Evolutionary conservation across 1,140 invertebrate species (phyloP).

Genomic region (Cataglyphis hispanica): DNA sequence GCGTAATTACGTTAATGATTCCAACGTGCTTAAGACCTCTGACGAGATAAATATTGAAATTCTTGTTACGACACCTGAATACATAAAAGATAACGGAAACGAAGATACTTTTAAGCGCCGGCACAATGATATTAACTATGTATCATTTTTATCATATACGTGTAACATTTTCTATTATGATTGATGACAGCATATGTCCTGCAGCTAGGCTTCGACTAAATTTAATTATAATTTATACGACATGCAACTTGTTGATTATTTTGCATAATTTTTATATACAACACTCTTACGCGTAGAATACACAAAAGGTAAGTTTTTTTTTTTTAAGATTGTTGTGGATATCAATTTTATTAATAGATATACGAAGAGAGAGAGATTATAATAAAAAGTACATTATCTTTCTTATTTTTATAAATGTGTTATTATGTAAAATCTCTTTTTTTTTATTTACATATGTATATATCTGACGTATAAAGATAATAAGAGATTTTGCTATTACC

Average conservation of each 20-base stretch:
- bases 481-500: too few species aligned
- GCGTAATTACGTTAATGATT: conserved; percentile 58
- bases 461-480: too few species aligned
- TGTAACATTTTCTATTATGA: background rate
- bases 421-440: too few species aligned
- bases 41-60: conserved; percentile 39
- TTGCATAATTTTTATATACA: conserved; percentile 7
- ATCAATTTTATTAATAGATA: too few species aligned
- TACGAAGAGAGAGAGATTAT: too few species aligned
- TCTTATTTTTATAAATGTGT: too few species aligned
- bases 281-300: background rate
- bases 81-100: conserved; percentile 32
- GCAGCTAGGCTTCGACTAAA: background rate
- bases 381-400: too few species aligned
- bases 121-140: conserved; percentile 38
- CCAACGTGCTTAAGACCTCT: background rate
- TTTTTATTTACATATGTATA: too few species aligned
- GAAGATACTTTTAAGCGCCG: background rate
- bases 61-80: conserved; percentile 3
- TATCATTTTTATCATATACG: background rate
- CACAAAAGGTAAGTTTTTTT: background rate
- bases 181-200: background rate
- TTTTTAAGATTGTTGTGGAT: background rate
- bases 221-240: conserved; percentile 34
- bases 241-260: conserved; percentile 7